These are phyloP conservation scores for Sinocyclocheilus maitianheensis DNA, from an alignment of 2,113 vertebrate species.

Conservation along the genomic window DNA sequence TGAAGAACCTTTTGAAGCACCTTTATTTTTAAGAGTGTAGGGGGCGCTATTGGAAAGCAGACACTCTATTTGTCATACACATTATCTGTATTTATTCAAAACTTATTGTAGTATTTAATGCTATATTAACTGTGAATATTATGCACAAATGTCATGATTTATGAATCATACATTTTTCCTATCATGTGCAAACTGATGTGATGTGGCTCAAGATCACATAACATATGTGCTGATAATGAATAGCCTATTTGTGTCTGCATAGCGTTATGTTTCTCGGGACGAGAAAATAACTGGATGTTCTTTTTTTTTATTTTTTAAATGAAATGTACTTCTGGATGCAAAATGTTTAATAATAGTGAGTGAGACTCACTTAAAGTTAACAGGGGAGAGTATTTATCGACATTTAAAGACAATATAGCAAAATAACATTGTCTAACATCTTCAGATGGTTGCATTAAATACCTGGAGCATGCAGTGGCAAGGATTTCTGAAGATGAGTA, in stretches of 20 bases:
- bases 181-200: neutral
- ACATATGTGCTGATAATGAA: neutral
- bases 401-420: neutral
- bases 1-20: no score
- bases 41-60: neutral
- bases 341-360: neutral
- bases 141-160: neutral
- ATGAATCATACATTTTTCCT: neutral
- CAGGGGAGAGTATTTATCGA: neutral
- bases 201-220: neutral
- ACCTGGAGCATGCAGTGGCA: neutral
- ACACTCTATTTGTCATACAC: neutral
- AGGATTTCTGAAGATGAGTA: neutral
- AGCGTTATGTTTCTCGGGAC: neutral
- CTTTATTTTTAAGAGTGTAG: no score
- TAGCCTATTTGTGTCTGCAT: neutral
- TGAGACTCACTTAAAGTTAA: neutral
- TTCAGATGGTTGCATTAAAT: neutral
- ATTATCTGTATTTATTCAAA: neutral
- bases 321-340: neutral
- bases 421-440: neutral
- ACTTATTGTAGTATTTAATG: neutral
- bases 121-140: neutral
- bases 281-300: constrained; percentile 11
- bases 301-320: neutral